These are phyloP conservation scores for Vultur gryphus DNA, from an alignment of 2,797 vertebrate species.

Conservation along the genomic window DNA sequence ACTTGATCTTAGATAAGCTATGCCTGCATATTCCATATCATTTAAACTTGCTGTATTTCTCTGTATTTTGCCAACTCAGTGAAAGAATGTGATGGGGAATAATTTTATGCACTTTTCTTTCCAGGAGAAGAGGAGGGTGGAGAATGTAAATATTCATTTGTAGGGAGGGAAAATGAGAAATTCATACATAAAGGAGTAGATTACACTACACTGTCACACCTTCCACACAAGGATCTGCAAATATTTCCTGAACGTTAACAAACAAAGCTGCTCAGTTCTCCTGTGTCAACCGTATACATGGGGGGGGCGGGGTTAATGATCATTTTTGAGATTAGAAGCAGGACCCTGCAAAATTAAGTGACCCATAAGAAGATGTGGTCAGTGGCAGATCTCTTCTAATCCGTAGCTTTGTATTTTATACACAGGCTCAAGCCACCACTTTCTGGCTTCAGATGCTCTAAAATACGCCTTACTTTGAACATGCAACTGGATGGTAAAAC, in stretches of 20 bases:
- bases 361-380: neutral
- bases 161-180: neutral
- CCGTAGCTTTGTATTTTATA: neutral
- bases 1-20: slow-evolving; percentile 16
- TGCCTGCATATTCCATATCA: neutral
- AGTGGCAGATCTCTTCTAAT: neutral
- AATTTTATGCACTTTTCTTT: neutral
- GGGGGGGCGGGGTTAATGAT: neutral
- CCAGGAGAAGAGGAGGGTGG: neutral
- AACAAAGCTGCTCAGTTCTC: neutral
- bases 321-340: neutral
- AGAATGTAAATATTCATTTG: neutral
- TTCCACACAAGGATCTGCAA: neutral
- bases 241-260: neutral
- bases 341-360: neutral
- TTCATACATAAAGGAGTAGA: neutral
- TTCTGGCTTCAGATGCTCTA: neutral
- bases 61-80: slow-evolving; percentile 11
- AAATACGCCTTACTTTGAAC: neutral
- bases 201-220: neutral
- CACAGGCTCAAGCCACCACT: neutral
- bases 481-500: neutral
- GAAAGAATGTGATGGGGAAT: neutral
- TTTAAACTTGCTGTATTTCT: slow-evolving; percentile 4
- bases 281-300: accelerated